Conservation (phyloP, 37 sponge, comb jelly and placozoan genomes). For the Chondrosia reniformis region DNA sequence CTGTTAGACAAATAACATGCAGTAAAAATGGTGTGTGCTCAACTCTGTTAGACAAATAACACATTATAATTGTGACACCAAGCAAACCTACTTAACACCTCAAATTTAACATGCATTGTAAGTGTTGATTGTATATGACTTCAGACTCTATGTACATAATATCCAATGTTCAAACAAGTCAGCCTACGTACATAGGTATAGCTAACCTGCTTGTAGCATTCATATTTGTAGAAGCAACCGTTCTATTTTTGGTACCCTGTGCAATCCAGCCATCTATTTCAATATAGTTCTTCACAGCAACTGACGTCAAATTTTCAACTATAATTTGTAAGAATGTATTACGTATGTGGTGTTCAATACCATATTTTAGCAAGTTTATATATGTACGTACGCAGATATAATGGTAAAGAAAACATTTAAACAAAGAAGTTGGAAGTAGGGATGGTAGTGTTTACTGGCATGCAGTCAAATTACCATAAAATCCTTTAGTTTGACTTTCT, state of each 20-base stretch:
- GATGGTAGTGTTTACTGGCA: no score
- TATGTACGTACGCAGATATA: background rate
- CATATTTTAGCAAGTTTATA: background rate
- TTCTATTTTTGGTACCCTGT: conserved; percentile 69
- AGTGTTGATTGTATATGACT: no score
- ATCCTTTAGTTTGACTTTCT: conserved; percentile 60
- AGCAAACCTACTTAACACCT: no score
- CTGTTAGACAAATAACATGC: no score
- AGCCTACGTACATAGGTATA: no score
- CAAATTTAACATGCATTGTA: no score
- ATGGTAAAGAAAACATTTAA: no score
- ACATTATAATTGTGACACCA: no score
- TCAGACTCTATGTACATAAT: no score
- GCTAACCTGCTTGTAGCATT: conserved; percentile 74
- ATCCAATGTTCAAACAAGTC: no score
- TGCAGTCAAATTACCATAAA: conserved; percentile 75
- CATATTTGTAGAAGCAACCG: conserved; percentile 75
- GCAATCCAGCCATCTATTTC: conserved; percentile 61
- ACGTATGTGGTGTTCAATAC: background rate
- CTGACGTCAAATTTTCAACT: conserved; percentile 55
- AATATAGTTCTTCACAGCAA: conserved; percentile 43
- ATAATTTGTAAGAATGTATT: background rate
- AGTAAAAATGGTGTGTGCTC: background rate
- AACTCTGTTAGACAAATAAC: background rate
- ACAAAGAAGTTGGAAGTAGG: no score